Conservation (phyloP, 2,797 vertebrate genomes). For the Melanotaenia pygmaea region DNA sequence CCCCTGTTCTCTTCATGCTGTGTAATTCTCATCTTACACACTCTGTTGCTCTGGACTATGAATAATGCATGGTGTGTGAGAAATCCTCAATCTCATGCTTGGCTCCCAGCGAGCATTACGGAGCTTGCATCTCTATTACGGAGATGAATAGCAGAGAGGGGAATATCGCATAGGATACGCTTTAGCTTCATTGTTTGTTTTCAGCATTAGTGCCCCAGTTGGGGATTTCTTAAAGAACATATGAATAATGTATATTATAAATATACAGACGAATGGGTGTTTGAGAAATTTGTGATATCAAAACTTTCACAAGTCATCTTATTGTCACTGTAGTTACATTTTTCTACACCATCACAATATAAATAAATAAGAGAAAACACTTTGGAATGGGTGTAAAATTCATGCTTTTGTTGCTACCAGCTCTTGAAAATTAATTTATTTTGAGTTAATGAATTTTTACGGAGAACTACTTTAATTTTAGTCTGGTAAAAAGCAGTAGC, state of each 20-base stretch:
- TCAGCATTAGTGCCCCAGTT: constrained; percentile 84
- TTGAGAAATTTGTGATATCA: constrained; percentile 32
- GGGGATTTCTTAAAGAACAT: constrained; percentile 67
- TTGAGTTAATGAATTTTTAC: constrained; percentile 53
- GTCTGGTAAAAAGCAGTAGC: constrained; percentile 43
- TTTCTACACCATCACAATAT: constrained; percentile 51
- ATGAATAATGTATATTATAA: constrained; percentile 56
- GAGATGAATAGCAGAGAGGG: constrained; percentile 97
- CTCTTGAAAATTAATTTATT: constrained; percentile 49
- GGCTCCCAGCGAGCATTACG: constrained; percentile 95
- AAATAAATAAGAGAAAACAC: constrained; percentile 41
- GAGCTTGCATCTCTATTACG: constrained; percentile 99
- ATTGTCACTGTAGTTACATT: constrained; percentile 49
- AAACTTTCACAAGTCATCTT: constrained; percentile 48
- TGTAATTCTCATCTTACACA: constrained; percentile 99
- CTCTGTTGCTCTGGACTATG: constrained; percentile 98
- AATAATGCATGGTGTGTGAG: constrained; percentile 98
- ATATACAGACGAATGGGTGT: constrained; percentile 23
- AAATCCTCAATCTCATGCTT: constrained; percentile 98
- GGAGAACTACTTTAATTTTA: constrained; percentile 54
- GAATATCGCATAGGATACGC: constrained; percentile 91
- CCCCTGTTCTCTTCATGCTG: constrained; percentile 95
- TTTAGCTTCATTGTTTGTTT: constrained; percentile 94
- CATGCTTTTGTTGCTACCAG: constrained; percentile 25
- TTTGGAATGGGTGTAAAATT: constrained; percentile 39